Evolutionary conservation across 2,797 vertebrate species (phyloP).

Genomic region (Coracias cyanogaster): DNA sequence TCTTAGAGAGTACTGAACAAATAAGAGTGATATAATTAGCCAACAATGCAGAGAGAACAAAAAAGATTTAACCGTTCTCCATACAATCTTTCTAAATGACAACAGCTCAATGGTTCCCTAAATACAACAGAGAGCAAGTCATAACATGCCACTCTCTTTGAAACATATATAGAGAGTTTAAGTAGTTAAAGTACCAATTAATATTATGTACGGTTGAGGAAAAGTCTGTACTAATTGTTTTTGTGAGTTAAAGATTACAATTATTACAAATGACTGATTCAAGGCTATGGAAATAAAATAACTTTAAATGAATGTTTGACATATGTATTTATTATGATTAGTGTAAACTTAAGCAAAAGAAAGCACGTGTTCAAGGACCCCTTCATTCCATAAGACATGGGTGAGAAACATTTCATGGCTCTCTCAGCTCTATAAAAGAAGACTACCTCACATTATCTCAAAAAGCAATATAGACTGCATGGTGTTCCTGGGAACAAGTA

Average conservation of each 20-base stretch:
- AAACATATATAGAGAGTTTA: not conserved
- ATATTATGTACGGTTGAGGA: not conserved
- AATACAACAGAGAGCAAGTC: not conserved
- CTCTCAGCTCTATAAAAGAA: not conserved
- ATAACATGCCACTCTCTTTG: not conserved
- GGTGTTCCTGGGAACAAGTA: not conserved
- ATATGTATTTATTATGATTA: not conserved
- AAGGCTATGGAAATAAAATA: not conserved
- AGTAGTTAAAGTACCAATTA: not conserved
- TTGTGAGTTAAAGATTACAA: not conserved
- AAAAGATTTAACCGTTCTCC: not conserved
- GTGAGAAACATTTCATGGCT: not conserved
- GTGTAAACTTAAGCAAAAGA: not conserved
- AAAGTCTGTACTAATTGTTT: not conserved
- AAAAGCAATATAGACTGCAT: not conserved
- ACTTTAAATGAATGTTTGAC: not conserved
- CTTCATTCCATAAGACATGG: not conserved
- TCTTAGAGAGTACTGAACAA: not conserved
- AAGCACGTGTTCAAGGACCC: not conserved
- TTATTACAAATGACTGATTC: not conserved
- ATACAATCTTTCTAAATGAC: not conserved
- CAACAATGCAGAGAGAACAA: not conserved
- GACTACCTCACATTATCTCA: not conserved
- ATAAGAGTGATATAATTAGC: not conserved
- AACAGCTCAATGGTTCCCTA: not conserved